These are phyloP conservation scores for Nomada hirtipes DNA, from an alignment of 2,888 invertebrate species.

Conservation along the genomic window DNA sequence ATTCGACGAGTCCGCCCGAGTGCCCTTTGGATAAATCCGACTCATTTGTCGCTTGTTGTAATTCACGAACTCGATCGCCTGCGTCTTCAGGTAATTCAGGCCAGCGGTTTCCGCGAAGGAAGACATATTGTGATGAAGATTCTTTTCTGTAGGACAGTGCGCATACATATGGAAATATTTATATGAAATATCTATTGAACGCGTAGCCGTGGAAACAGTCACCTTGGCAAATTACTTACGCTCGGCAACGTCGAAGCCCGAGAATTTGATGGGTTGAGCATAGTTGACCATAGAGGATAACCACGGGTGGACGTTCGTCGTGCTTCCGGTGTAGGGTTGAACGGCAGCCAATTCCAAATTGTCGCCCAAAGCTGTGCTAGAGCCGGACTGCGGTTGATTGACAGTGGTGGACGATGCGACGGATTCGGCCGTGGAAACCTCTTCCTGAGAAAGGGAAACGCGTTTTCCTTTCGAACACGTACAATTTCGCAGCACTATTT, in stretches of 20 bases:
- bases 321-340: conserved; percentile 97
- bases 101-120: conserved; percentile 99
- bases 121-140: conserved; percentile 99
- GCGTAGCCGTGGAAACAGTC: too few species aligned
- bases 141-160: conserved; percentile 89
- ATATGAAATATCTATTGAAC: too few species aligned
- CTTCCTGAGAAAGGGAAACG: conserved; percentile 73
- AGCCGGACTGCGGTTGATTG: conserved; percentile 85
- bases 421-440: conserved; percentile 81
- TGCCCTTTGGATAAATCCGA: conserved; percentile 99
- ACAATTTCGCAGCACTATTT: not conserved
- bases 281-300: conserved; percentile 99
- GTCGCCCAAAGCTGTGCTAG: conserved; percentile 86
- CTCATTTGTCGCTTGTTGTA: conserved; percentile 99
- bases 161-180: not conserved
- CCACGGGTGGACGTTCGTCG: conserved; percentile 99
- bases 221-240: conserved; percentile 86
- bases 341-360: conserved; percentile 86
- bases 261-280: conserved; percentile 99
- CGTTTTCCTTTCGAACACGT: not conserved
- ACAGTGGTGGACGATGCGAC: conserved; percentile 80
- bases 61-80: conserved; percentile 99
- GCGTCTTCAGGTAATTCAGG: conserved; percentile 97
- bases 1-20: conserved; percentile 99
- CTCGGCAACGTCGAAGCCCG: conserved; percentile 98